Base-by-base conservation (phyloP, 1,140 invertebrate genomes). In the Lepidurus apus region DNA sequence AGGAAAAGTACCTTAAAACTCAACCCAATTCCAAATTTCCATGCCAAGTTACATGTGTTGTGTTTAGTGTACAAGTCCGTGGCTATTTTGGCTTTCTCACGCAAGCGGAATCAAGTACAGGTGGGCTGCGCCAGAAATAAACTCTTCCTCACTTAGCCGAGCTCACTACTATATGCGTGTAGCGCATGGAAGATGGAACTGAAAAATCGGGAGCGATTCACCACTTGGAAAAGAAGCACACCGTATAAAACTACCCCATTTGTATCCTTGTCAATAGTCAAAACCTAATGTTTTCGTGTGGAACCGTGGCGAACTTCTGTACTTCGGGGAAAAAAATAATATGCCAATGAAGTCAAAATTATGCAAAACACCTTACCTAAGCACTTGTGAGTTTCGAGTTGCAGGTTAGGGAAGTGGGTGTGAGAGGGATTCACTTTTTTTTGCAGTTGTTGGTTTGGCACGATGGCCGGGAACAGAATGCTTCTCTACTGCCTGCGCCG, bases 401-500 rank as follows among this genome's bases (percentile, higher is more conserved):
- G 53, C 21, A 9, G 21, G 53, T 13, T 13, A 7, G 53, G 9
- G 6, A 65, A 65, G 53, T 65, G 17, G 53, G 21, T 65, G 53
- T 65, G 21, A 65, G 13, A 21, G n/a, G 53, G 13, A 17, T n/a
- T n/a, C 53, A 65, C 53, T n/a, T 13, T 65, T 13, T 65, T 65
- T 65, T 65, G 53, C 17, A 65, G 17, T 65, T 21, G 21, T 21
- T 7, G 53, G 53, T 65, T 65, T 65, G 13, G 53, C n/a, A 65
- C 53, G 53, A 17, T 21, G 53, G 53, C 53, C 53, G 53, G 53
- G 53, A 65, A 65, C 53, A 65, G 53, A 65, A 17, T 65, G 53
- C 53, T 65, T 65, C 53, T 65, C 53, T 65, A 65, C 53, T 65
- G 53, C 53, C 53, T 65, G 53, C 53, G 53, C 53, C 53, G 53